Base-by-base conservation (phyloP, 2,797 vertebrate species). In the Halcyon chelicuti region DNA sequence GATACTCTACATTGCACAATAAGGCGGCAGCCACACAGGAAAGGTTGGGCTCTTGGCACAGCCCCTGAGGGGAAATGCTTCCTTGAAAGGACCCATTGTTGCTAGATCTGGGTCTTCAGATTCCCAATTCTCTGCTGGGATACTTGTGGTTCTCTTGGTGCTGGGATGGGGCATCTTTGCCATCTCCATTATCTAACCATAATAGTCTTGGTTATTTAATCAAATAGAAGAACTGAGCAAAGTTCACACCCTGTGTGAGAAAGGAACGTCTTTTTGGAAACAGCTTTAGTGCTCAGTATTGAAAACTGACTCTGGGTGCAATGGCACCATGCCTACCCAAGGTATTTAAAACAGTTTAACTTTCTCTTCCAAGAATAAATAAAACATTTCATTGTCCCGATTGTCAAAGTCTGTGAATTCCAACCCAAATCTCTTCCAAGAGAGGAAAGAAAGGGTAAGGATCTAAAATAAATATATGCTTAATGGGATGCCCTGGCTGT, bases 31-130 rank as follows among this genome's bases (percentile, higher is more conserved):
- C 95, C 95, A 96, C 95, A 84, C 95, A 97, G 96, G 96, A 97
- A 97, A 97, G 95, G 96, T 40, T 97, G 94, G 96, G 96, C 83
- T 96, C 86, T 92, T 97, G 96, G 96, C 96, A 96, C 92, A 49
- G 83, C 92, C 96, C 95, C 86, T 94, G 55, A 96, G 92, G 94
- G 95, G 96, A 97, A 97, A 95, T 96, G 94, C 88, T 97, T 96
- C 94, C 96, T 82, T 96, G 94, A 96, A 97, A 96, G 86, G 94
- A 95, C 84, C 78, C 89, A 96, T 97, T 97, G 95, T 96, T 96
- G 92, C 88, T 93, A 81, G 63, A 42, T 87, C 55, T 66, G 52
- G 91, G 92, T 96, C 95, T 96, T 94, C 84, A 82, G 84, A 49
- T 65, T 96, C 84, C 77, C 71, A 87, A 0, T 83, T 89, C 84